Conservation (phyloP, 2,888 invertebrate genomes). For the Autographa pulchrina region DNA sequence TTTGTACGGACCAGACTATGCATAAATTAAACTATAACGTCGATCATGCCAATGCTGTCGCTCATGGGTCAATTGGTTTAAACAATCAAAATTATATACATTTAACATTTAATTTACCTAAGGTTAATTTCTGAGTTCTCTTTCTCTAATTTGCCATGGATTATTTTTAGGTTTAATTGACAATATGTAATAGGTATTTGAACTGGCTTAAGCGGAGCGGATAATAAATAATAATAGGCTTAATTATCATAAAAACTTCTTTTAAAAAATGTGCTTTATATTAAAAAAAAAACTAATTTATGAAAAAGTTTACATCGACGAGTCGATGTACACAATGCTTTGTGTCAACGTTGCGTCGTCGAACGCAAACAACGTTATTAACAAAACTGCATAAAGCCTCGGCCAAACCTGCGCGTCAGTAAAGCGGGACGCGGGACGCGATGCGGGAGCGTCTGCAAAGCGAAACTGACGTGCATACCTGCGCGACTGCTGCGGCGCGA, state of each 20-base stretch:
- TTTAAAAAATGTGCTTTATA: background rate
- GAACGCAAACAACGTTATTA: too few species aligned
- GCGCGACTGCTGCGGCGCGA: too few species aligned
- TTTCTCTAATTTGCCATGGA: background rate
- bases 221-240: background rate
- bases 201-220: background rate
- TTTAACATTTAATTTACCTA: background rate
- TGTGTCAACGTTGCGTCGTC: background rate
- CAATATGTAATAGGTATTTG: background rate
- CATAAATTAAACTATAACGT: conserved; percentile 38
- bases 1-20: conserved; percentile 12
- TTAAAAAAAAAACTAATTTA: background rate
- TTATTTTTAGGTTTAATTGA: background rate
- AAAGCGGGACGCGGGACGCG: too few species aligned
- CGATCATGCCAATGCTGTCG: conserved; percentile 71
- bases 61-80: conserved; percentile 62
- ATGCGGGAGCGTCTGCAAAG: too few species aligned
- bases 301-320: background rate
- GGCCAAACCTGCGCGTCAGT: too few species aligned
- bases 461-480: too few species aligned
- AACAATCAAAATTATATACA: background rate
- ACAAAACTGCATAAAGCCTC: too few species aligned
- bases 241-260: background rate
- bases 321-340: background rate
- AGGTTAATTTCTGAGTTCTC: background rate